These are phyloP conservation scores for Geococcyx californianus DNA, from an alignment of 2,113 vertebrate species.

Conservation along the genomic window DNA sequence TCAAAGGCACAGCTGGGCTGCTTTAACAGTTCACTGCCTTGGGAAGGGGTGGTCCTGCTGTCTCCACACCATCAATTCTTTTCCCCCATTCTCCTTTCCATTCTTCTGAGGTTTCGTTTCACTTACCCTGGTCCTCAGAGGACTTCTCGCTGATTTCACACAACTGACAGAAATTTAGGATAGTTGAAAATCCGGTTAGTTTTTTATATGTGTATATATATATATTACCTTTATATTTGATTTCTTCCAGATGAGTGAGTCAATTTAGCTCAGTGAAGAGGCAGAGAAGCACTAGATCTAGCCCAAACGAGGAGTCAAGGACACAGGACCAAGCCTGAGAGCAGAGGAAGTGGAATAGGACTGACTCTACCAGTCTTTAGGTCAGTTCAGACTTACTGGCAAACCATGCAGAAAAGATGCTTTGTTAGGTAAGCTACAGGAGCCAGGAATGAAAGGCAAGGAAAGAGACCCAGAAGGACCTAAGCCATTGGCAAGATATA, in stretches of 20 bases:
- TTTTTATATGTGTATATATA: not conserved
- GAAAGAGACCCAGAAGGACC: not conserved
- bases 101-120: not conserved
- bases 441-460: not conserved
- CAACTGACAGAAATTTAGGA: not conserved
- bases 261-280: rapidly evolving
- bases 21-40: not conserved
- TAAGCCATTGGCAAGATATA: not conserved
- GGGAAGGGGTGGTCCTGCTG: not conserved
- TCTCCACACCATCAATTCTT: not conserved
- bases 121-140: not conserved
- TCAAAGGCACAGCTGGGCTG: not conserved
- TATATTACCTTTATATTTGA: not conserved
- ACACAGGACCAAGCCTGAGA: not conserved
- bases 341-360: not conserved
- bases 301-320: not conserved
- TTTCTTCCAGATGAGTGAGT: not conserved
- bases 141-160: not conserved
- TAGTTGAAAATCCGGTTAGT: not conserved
- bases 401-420: not conserved
- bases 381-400: not conserved
- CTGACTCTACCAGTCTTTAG: not conserved
- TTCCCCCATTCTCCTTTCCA: not conserved
- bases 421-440: not conserved
- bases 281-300: not conserved